These are phyloP conservation scores for Loripinus fragilis DNA, from an alignment of 2,888 invertebrate genomes.

Conservation along the genomic window DNA sequence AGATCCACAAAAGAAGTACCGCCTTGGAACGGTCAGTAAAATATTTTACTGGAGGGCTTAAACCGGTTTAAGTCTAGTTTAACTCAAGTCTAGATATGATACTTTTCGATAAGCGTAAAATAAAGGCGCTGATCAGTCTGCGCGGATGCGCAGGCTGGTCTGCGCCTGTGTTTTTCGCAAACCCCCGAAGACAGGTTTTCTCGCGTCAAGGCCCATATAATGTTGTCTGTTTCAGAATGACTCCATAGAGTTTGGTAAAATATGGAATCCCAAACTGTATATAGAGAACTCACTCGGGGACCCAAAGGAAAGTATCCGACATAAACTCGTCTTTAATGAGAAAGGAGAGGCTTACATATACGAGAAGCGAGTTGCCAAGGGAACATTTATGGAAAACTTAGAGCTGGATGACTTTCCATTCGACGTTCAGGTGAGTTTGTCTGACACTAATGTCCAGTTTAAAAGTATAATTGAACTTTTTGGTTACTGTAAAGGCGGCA, in stretches of 20 bases:
- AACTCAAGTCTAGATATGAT: too few species aligned
- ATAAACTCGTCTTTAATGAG: conserved; percentile 73
- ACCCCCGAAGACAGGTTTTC: neutral
- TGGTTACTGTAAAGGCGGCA: too few species aligned
- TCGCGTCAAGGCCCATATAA: neutral
- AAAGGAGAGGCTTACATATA: conserved; percentile 77
- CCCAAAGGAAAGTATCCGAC: conserved; percentile 77
- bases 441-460: too few species aligned
- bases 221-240: conserved; percentile 58
- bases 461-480: too few species aligned
- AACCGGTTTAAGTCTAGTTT: too few species aligned
- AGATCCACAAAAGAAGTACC: too few species aligned
- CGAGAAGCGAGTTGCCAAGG: conserved; percentile 80
- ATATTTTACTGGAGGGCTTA: too few species aligned
- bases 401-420: conserved; percentile 82
- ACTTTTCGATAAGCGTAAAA: too few species aligned
- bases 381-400: conserved; percentile 81
- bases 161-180: neutral
- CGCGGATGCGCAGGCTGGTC: too few species aligned
- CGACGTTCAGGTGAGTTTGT: conserved; percentile 81
- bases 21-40: too few species aligned
- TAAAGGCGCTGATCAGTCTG: neutral
- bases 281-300: conserved; percentile 80
- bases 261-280: conserved; percentile 80
- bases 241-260: conserved; percentile 67